Conservation (phyloP, 2,888 invertebrate genomes). For the Zhengitettix transpicula region DNA sequence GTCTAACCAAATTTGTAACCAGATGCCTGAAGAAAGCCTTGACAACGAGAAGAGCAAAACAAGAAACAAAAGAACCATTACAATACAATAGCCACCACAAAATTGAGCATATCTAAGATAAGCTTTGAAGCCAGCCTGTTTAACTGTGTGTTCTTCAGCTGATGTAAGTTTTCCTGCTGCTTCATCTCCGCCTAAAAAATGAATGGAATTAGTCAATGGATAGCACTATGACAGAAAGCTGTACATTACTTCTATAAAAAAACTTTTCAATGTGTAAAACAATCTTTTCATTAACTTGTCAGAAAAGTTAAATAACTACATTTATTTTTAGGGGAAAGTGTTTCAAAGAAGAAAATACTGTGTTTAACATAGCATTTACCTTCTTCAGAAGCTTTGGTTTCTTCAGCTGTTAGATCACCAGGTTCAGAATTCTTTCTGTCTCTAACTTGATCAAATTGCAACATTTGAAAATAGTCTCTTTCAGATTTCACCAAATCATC, state of each 20-base stretch:
- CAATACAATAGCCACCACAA: constrained; percentile 17
- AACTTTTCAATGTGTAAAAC: too few species aligned
- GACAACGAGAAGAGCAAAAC: constrained; percentile 24
- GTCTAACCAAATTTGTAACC: constrained; percentile 19
- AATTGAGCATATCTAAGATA: constrained; percentile 8
- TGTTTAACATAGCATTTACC: neutral
- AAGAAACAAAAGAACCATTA: constrained; percentile 17
- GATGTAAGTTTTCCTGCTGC: constrained; percentile 6
- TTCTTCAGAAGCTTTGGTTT: neutral
- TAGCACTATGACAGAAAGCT: neutral
- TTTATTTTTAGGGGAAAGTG: too few species aligned
- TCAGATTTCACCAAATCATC: constrained; percentile 22
- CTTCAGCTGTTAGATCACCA: neutral
- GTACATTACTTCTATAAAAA: too few species aligned
- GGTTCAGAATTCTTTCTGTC: constrained; percentile 6
- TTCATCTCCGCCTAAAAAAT: constrained; percentile 4
- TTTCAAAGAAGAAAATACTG: too few species aligned
- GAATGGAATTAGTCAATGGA: neutral
- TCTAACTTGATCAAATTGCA: constrained; percentile 15
- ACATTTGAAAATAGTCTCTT: constrained; percentile 22
- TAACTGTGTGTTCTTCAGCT: constrained; percentile 8
- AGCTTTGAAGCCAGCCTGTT: constrained; percentile 6
- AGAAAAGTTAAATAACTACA: neutral
- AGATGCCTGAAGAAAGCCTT: constrained; percentile 15
- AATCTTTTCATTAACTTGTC: neutral